Conservation (phyloP, 2,888 invertebrate genomes). For the Scaptodrosophila latifasciaeformis region DNA sequence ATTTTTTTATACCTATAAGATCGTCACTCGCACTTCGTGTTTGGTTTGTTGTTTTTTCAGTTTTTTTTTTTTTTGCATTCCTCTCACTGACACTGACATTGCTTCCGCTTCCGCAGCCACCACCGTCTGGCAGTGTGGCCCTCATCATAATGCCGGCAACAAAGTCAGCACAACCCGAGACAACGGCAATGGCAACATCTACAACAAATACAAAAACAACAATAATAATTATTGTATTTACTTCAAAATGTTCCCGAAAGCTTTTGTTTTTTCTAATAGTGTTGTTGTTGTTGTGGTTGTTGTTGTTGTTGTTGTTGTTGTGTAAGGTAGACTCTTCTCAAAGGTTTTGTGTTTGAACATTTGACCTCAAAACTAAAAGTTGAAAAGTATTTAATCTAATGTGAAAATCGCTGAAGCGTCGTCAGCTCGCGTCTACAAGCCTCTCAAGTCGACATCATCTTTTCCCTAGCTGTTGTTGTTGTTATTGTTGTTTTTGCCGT, state of each 20-base stretch:
- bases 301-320: slow-evolving; percentile 6
- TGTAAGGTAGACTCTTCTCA: no score
- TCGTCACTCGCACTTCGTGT: slow-evolving; percentile 62
- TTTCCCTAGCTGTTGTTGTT: slow-evolving; percentile 40
- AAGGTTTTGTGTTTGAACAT: background rate
- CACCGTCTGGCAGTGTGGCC: slow-evolving; percentile 1
- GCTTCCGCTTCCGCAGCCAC: slow-evolving; percentile 14
- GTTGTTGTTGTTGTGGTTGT: background rate
- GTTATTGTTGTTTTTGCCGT: slow-evolving; percentile 12
- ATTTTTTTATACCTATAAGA: slow-evolving; percentile 47
- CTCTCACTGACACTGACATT: slow-evolving; percentile 36
- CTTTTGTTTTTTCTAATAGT: background rate
- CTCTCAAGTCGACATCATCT: no score
- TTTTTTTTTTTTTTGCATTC: slow-evolving; percentile 52
- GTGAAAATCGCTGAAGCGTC: slow-evolving; percentile 66
- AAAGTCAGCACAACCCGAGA: no score
- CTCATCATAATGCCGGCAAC: background rate
- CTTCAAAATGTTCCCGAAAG: background rate
- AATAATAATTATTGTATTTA: slow-evolving; percentile 1
- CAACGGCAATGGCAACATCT: no score
- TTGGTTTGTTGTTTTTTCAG: slow-evolving; percentile 18
- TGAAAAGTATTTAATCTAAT: slow-evolving; percentile 63
- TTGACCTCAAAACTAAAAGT: slow-evolving; percentile 64
- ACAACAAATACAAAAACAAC: background rate
- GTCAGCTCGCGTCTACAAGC: no score